Evolutionary conservation across 2,888 invertebrate species (phyloP).

Genomic region (Andrena trimmerana): DNA sequence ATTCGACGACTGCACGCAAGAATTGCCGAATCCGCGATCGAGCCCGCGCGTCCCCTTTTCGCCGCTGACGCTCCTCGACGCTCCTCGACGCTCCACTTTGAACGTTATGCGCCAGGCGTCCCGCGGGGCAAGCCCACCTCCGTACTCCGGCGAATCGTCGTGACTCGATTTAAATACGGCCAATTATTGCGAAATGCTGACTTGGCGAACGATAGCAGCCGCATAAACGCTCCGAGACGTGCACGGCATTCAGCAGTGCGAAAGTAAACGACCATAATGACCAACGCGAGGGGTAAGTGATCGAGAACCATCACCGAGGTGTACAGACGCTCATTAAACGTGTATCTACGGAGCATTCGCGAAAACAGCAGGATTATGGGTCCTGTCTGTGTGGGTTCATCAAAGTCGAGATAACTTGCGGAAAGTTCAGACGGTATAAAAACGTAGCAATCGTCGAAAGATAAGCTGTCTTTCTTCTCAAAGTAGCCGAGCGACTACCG

Average conservation of each 20-base stretch:
- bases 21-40: conserved; percentile 6
- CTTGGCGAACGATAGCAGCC: conserved; percentile 60
- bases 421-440: background rate
- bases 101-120: conserved; percentile 30
- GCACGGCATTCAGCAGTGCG: conserved; percentile 45
- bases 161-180: conserved; percentile 63
- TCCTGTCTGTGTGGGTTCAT: no score
- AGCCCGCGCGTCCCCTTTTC: conserved; percentile 14
- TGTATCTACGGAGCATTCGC: background rate
- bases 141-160: conserved; percentile 43
- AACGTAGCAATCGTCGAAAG: background rate
- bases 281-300: conserved; percentile 73
- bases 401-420: no score
- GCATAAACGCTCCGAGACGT: conserved; percentile 55
- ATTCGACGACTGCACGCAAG: background rate
- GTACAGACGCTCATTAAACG: background rate
- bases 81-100: conserved; percentile 21
- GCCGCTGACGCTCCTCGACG: background rate
- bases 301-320: background rate
- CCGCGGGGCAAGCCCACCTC: conserved; percentile 20
- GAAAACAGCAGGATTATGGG: background rate
- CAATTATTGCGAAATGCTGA: conserved; percentile 75
- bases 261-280: conserved; percentile 66
- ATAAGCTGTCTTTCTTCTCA: background rate
- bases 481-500: no score